phyloP scores from a whole-genome alignment of 2,797 vertebrate species.

The Falco naumanni region DNA sequence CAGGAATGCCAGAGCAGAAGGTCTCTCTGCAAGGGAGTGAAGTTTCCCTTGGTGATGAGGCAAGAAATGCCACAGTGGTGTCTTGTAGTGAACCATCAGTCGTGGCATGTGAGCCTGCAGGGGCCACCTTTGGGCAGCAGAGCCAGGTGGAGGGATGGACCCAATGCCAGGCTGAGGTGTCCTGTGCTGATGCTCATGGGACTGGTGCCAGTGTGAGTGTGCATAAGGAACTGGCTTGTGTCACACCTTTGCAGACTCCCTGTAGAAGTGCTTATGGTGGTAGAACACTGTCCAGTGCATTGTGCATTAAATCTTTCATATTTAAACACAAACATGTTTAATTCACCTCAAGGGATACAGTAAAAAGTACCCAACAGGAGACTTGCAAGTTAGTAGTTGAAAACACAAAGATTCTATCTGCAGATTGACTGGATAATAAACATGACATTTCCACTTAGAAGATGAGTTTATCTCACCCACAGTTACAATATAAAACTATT shows the following conservation, averaged over 20 bases:
- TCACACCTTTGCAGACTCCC: fast-evolving
- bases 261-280: fast-evolving
- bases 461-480: not conserved
- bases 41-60: not conserved
- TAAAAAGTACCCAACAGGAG: not conserved
- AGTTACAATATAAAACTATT: not conserved
- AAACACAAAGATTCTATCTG: not conserved
- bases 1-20: not conserved
- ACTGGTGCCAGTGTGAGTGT: fast-evolving
- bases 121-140: not conserved
- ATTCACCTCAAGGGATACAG: not conserved
- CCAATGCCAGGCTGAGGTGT: fast-evolving
- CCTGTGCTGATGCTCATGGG: fast-evolving
- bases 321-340: not conserved
- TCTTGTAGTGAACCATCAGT: fast-evolving
- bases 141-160: not conserved
- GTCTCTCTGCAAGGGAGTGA: not conserved
- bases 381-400: not conserved
- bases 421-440: not conserved
- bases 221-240: fast-evolving
- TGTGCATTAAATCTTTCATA: not conserved
- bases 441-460: not conserved
- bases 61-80: not conserved
- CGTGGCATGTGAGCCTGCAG: fast-evolving
- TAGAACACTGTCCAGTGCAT: not conserved